Evolutionary conservation across 2,888 invertebrate species (phyloP), one percentile per base, ranked within the genome.

Genomic region (Crematogaster levior): DNA sequence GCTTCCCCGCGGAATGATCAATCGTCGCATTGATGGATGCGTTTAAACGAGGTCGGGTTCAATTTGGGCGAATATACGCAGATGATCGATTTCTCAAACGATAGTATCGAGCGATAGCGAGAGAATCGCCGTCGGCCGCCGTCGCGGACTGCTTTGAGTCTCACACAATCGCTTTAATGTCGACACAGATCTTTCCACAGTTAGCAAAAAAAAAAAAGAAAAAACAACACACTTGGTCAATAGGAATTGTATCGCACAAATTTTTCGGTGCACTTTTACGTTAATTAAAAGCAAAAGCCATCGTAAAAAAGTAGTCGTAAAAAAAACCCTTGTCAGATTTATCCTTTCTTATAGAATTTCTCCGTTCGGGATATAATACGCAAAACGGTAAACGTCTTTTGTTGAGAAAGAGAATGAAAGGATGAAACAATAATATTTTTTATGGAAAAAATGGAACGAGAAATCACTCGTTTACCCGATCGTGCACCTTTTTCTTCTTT

Each of bases 101-200:
- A 18, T 43, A 37, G 51, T 24, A 34, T 21, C 43, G 27, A 7
- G 24, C 53, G 53, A 30, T n/a, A n/a, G n/a, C n/a, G n/a, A 37
- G 37, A 27, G 51, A 68, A 77, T 12, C 24, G 68, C 70, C 77
- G 77, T 70, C 77, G 77, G 77, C 75, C 65, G 68, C 15, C 75
- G 40, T 12, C n/a, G 34, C 46, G n/a, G 56, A 1, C 27, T 4
- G 43, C 2, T 18, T 30, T 9, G 27, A 5, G n/a, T n/a, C 7
- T 6, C 40, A 3, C 18, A 43, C 37, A 40, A 15, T 6, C 12
- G 30, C 7, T 18, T 4, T 12, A 40, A 58, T 56, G 3, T n/a
- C 30, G 74, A n/a, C 6, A 24, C 7, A 15, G 30, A 5, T 30
- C 15, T 30, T 48, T 6, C 1, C n/a, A 27, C 10, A 1, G 15